Percentiles rank a stretch among this genome's conserved stretches.
phyloP scores from a whole-genome alignment of 1,140 invertebrate species.

The Caerostris extrusa region DNA sequence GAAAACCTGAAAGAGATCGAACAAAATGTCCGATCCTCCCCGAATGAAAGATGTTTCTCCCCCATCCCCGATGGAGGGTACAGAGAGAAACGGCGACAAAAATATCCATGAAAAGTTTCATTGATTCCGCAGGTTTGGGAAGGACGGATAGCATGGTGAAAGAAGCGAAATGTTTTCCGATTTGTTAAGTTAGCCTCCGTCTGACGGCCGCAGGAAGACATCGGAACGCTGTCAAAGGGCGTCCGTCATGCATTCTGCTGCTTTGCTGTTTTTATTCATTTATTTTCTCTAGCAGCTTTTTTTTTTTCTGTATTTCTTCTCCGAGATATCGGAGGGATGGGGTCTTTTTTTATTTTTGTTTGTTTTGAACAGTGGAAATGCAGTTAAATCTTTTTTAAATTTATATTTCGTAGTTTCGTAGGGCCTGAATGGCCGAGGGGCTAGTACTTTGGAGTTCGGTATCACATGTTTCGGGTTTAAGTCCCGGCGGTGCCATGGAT shows the following conservation, averaged over 20 bases:
- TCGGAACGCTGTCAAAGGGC: too few species aligned
- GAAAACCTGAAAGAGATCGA: slow-evolving; percentile 27
- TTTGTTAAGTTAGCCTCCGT: background rate
- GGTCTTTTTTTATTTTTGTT: too few species aligned
- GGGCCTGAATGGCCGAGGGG: too few species aligned
- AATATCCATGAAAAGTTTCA: slow-evolving; percentile 51
- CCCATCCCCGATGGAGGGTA: background rate
- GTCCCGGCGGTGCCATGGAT: too few species aligned
- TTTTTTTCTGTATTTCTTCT: background rate
- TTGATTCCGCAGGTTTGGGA: background rate
- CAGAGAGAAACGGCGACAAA: background rate
- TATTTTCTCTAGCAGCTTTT: background rate
- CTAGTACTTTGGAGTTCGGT: too few species aligned
- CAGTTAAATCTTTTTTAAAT: too few species aligned
- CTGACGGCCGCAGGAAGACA: background rate
- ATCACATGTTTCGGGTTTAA: too few species aligned
- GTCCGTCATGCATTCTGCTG: background rate
- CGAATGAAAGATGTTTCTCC: slow-evolving; percentile 41
- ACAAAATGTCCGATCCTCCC: slow-evolving; percentile 29
- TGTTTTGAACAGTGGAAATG: too few species aligned
- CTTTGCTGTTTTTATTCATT: too few species aligned
- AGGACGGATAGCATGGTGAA: background rate
- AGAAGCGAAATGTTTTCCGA: background rate
- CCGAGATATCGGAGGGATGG: too few species aligned
- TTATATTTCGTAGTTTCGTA: too few species aligned